These are phyloP conservation scores for Lepidurus arcticus DNA, from an alignment of 1,140 invertebrate species.

Conservation along the genomic window DNA sequence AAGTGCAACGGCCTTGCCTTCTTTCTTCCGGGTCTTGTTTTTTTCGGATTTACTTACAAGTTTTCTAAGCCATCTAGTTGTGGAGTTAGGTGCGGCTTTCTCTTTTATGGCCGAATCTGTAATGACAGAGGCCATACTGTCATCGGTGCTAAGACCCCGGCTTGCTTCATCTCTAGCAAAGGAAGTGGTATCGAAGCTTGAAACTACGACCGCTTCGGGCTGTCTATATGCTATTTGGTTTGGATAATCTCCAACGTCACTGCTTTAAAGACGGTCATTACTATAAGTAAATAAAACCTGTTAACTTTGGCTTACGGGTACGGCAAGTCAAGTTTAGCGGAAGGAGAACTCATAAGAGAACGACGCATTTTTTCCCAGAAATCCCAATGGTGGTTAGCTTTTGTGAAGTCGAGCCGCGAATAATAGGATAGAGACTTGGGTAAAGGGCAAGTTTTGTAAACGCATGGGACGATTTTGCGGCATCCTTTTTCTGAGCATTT, in stretches of 20 bases:
- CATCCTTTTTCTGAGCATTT: conserved; percentile 47
- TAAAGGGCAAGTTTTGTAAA: conserved; percentile 52
- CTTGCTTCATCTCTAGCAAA: background rate
- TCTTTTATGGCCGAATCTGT: background rate
- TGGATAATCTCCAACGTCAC: background rate
- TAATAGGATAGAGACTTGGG: conserved; percentile 54
- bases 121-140: background rate
- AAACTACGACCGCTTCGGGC: background rate
- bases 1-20: background rate
- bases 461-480: conserved; percentile 60
- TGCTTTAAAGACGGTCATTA: background rate
- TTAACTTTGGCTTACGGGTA: background rate
- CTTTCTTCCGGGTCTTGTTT: conserved; percentile 5
- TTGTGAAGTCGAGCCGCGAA: conserved; percentile 52
- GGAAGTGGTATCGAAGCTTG: background rate
- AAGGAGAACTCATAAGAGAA: conserved; percentile 43
- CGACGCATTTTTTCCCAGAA: conserved; percentile 56
- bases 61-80: background rate
- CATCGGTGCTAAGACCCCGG: background rate
- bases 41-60: background rate
- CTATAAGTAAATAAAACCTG: background rate
- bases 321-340: background rate
- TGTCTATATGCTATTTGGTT: background rate
- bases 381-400: conserved; percentile 51
- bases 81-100: background rate